Evolutionary conservation across 2,113 vertebrate species (phyloP), one percentile per base, ranked within the genome.

Genomic region (Lucifuga dentata): DNA sequence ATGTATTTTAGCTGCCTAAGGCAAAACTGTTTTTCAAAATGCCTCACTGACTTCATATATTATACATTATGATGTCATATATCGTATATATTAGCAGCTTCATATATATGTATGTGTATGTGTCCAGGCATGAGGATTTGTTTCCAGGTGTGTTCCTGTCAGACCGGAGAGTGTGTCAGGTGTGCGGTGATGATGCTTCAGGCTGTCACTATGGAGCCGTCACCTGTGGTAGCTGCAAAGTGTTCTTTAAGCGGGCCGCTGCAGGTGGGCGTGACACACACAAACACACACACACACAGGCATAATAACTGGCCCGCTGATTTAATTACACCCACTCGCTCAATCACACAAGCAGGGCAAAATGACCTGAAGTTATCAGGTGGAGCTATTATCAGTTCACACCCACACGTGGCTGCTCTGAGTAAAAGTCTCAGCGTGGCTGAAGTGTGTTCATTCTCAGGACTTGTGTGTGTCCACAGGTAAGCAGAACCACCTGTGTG

Each of bases 401-500:
- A 41, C 85, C 85, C 69, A 83, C 86, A 20, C 80, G 44, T 64
- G 19, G 57, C 74, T 86, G 83, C 77, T 73, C 73, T 61, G 83
- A 79, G 43, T 60, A 61, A 2, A 80, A 33, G 21, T 2, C 50
- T 56, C 35, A 23, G 52, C 39, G 52, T 40, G 36, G 21, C 13
- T 35, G 9, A n/a, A 20, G 50, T 36, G 50, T 13, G 50, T 29
- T n/a, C n/a, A n/a, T n/a, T n/a, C 33, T 12, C 11, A 0, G 36
- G 17, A 39, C 35, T 56, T 72, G 45, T 73, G 39, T 76, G 59
- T 85, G 32, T 60, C 56, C 57, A 38, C 50, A 99, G 98, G 98
- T 49, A 99, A 98, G 68, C 97, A 99, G 92, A 99, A 99, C 78
- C 98, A 98, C 85, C 93, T 99, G 38, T 99, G 98, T 33, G 98